Conservation (phyloP, 1,140 invertebrate species). For the Subanguina moxae region DNA sequence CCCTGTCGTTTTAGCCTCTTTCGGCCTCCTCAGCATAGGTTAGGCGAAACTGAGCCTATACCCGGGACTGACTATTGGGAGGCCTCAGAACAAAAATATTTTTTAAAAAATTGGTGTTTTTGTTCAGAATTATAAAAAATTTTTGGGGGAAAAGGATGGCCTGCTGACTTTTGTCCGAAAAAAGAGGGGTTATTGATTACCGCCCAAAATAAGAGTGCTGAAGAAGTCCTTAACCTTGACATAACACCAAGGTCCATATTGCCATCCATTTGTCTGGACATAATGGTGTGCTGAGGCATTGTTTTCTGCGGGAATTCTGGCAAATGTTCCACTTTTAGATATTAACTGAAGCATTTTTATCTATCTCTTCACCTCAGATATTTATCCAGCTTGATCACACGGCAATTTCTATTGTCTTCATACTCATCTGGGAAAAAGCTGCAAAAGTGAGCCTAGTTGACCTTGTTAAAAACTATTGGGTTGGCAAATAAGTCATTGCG, state of each 20-base stretch:
- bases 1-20: no score
- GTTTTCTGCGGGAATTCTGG: neutral
- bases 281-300: constrained; percentile 13
- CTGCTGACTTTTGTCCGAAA: no score
- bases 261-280: constrained; percentile 12
- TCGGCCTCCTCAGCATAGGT: no score
- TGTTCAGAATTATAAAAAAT: neutral
- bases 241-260: constrained; percentile 10
- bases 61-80: no score
- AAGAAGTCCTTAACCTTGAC: neutral
- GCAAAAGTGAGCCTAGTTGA: neutral
- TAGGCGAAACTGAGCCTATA: no score
- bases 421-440: constrained; percentile 16
- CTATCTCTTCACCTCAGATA: neutral
- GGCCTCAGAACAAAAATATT: no score
- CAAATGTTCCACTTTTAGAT: no score
- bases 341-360: neutral
- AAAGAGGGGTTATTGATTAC: no score
- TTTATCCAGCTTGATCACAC: constrained; percentile 1
- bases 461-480: neutral
- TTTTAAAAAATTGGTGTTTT: neutral
- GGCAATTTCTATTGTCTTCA: neutral
- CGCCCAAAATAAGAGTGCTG: neutral
- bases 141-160: no score
- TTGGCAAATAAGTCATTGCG: neutral